phyloP scores from a whole-genome alignment of 2,113 vertebrate species.

The Sapajus apella region DNA sequence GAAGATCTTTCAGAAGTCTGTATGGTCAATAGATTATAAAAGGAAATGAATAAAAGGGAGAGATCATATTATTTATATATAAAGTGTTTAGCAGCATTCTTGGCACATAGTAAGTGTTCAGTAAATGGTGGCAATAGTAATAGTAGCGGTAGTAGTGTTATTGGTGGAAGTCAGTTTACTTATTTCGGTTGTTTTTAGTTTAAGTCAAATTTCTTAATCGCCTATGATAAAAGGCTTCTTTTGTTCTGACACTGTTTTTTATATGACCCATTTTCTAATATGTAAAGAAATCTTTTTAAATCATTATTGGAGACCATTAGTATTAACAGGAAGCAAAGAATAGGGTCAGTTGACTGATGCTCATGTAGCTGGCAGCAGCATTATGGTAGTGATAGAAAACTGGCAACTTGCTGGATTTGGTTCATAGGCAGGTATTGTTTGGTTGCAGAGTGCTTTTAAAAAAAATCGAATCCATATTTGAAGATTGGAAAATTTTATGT shows the following conservation, averaged over 20 bases:
- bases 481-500: neutral
- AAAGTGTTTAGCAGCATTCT: neutral
- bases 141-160: neutral
- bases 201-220: neutral
- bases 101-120: neutral
- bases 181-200: neutral
- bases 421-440: neutral
- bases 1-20: neutral
- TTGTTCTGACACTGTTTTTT: neutral
- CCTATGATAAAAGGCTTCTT: neutral
- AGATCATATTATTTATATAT: neutral
- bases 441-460: neutral
- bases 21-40: neutral
- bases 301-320: neutral
- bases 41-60: neutral
- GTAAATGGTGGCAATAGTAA: neutral
- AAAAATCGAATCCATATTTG: neutral
- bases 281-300: neutral
- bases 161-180: no score
- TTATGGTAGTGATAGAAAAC: neutral
- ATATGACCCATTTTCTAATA: neutral
- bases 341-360: neutral
- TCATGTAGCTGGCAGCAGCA: neutral
- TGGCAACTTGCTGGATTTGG: neutral
- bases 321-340: neutral